Conservation (phyloP, 1,140 invertebrate genomes). For the Adelges cooleyi region DNA sequence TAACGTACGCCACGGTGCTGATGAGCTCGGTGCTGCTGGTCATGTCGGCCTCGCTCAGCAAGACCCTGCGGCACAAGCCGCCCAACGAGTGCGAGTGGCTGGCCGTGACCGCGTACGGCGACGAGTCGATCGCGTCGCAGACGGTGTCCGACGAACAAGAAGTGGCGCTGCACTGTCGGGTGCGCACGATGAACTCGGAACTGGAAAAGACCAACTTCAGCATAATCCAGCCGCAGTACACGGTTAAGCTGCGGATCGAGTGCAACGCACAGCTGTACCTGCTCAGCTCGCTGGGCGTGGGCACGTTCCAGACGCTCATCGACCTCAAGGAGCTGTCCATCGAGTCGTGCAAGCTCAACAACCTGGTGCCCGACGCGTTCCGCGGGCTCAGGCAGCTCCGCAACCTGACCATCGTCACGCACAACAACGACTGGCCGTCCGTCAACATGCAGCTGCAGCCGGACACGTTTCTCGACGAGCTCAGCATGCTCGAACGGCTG, state of each 20-base stretch:
- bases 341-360: constrained; percentile 81
- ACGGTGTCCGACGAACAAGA: constrained; percentile 45
- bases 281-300: constrained; percentile 71
- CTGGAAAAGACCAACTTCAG: constrained; percentile 81
- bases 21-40: constrained; percentile 36
- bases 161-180: constrained; percentile 63
- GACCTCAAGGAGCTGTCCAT: constrained; percentile 73
- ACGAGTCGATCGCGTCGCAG: constrained; percentile 38
- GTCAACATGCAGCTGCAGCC: constrained; percentile 67
- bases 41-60: constrained; percentile 54
- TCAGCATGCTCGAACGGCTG: constrained; percentile 59
- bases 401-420: constrained; percentile 73
- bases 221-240: constrained; percentile 75
- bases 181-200: constrained; percentile 77
- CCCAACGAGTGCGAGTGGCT: constrained; percentile 77
- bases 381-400: constrained; percentile 64
- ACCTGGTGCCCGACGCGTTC: constrained; percentile 73
- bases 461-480: constrained; percentile 60
- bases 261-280: constrained; percentile 76
- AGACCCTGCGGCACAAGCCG: constrained; percentile 61
- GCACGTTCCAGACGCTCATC: constrained; percentile 68
- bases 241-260: constrained; percentile 63
- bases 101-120: constrained; percentile 43
- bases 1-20: constrained; percentile 13
- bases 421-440: constrained; percentile 78